These are phyloP conservation scores for Drosophila tanythrix DNA, from an alignment of 2,888 invertebrate species.

Conservation along the genomic window DNA sequence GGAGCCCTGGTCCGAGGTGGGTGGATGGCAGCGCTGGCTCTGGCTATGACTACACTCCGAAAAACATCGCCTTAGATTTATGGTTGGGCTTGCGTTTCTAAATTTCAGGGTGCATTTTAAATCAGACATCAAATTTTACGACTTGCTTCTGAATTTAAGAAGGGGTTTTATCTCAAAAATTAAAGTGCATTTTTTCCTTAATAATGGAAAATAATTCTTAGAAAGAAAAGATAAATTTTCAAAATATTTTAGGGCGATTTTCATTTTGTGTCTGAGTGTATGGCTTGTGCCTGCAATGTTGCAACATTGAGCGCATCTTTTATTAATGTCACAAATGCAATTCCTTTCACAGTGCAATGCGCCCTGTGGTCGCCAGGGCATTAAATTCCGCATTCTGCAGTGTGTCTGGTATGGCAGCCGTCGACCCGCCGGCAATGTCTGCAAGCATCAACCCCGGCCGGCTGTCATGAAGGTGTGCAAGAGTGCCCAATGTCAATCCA, in stretches of 20 bases:
- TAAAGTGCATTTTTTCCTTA: neutral
- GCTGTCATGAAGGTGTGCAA: constrained; percentile 91
- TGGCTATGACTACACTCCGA: neutral
- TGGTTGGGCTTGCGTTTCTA: neutral
- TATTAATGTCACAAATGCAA: constrained; percentile 59
- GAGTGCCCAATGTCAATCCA: constrained; percentile 88
- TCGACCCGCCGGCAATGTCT: constrained; percentile 93
- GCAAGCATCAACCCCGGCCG: constrained; percentile 91
- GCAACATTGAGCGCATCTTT: constrained; percentile 38
- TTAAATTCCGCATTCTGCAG: constrained; percentile 94
- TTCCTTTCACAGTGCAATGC: constrained; percentile 91
- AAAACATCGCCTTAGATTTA: neutral
- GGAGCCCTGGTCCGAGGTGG: constrained; percentile 96
- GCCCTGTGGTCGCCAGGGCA: constrained; percentile 92
- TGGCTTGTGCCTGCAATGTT: neutral
- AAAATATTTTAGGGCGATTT: neutral
- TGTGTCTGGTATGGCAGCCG: constrained; percentile 96
- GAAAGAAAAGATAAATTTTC: neutral
- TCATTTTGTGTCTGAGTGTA: neutral
- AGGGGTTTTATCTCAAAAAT: neutral
- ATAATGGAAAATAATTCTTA: no score
- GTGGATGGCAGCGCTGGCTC: constrained; percentile 33
- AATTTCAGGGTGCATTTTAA: neutral
- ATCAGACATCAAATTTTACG: no score
- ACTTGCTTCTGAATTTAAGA: neutral